Evolutionary conservation across 2,888 invertebrate genomes (phyloP), one percentile per base, ranked within the genome.

Genomic region (Cheilosia pagana): DNA sequence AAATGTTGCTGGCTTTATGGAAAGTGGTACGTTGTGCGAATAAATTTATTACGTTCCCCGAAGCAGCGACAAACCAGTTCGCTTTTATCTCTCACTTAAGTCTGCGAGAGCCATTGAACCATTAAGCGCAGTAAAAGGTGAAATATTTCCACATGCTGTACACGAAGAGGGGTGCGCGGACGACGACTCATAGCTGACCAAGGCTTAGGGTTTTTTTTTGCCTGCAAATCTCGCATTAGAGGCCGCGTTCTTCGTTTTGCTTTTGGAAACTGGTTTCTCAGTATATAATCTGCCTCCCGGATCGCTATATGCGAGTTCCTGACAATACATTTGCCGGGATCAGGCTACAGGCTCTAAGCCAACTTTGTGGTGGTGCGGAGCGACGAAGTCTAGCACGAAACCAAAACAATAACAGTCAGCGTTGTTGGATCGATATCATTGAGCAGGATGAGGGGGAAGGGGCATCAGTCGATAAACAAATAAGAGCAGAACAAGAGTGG

Each of bases 91-190:
- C 72, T 78, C 62, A 72, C 74, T 81, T 57, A 55, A 57, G 12
- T 12, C 28, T 63, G 45, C 63, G 23, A 52, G 59, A 85, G 75
- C 71, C 85, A 85, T 76, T 85, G 85, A 81, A 85, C 85, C 76
- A 85, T 85, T 81, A 79, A 70, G 53, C 50, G 53, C 57, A 76
- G 50, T 70, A 59, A 76, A 71, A 71, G 63, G 53, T 55, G 35
- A 45, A 59, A 53, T 63, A 71, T 65, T 78, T 57, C 28, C 45
- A 70, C 28, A 43, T 14, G 53, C 19, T 25, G 23, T 21, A 19
- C 10, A 19, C 23, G 2, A 8, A 8, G 28, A 35, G 31, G 23
- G 45, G 10, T n/a, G 41, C 28, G 43, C 31, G 59, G 35, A 21
- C 21, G 16, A 23, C 31, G 21, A 41, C 41, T 28, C 19, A 19